These are phyloP conservation scores for Anguilla japonica DNA, from an alignment of 2,113 vertebrate genomes.

Conservation along the genomic window DNA sequence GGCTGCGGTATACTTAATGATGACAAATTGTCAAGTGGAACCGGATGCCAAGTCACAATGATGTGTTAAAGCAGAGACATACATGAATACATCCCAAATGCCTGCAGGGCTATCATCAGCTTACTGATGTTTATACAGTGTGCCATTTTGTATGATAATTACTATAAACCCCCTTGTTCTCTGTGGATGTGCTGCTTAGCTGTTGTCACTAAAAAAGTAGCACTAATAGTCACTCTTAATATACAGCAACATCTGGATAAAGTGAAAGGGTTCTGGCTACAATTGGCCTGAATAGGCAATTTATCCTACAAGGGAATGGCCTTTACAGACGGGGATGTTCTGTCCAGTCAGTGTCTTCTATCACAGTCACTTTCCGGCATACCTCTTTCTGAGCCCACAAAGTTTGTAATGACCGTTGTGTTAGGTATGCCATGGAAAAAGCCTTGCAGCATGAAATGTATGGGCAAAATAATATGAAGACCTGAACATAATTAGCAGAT, in stretches of 20 bases:
- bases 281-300: slow-evolving; percentile 11
- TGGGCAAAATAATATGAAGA: too few species aligned
- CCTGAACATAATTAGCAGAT: too few species aligned
- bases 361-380: not conserved
- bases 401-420: slow-evolving; percentile 14
- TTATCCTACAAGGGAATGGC: slow-evolving; percentile 20
- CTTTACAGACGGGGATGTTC: not conserved
- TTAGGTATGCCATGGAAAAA: not conserved
- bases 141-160: not conserved
- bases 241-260: not conserved
- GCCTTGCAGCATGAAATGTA: not conserved
- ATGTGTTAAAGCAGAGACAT: not conserved
- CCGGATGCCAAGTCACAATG: not conserved
- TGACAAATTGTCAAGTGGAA: not conserved
- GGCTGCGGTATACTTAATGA: not conserved
- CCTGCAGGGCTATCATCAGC: not conserved
- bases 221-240: slow-evolving; percentile 15
- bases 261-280: not conserved
- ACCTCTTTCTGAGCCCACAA: not conserved
- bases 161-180: not conserved
- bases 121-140: not conserved
- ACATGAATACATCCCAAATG: not conserved
- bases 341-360: not conserved
- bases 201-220: not conserved
- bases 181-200: not conserved